Percentiles rank a stretch among this genome's conserved stretches.
Conservation (phyloP, 2,797 vertebrate species). For the Scyliorhinus canicula region DNA sequence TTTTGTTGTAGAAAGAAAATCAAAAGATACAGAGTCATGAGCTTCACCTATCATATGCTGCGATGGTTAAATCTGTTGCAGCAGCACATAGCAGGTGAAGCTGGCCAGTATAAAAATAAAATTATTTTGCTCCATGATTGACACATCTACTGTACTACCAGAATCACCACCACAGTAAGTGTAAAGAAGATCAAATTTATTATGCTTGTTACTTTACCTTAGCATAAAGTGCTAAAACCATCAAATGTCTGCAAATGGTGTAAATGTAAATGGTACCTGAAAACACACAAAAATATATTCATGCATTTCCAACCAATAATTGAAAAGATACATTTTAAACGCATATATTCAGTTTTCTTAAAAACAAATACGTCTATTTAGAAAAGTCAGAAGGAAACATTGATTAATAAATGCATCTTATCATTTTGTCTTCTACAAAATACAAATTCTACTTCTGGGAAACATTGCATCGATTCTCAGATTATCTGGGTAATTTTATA, state of each 20-base stretch:
- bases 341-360: background rate
- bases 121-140: background rate
- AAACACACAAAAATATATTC: conserved; percentile 41
- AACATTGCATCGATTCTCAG: background rate
- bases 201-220: conserved; percentile 63
- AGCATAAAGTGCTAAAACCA: conserved; percentile 68
- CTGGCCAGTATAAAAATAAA: background rate
- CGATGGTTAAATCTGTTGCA: background rate
- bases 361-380: background rate
- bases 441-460: background rate
- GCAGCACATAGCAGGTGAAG: background rate
- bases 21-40: background rate
- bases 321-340: background rate
- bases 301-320: background rate
- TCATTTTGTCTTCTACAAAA: background rate
- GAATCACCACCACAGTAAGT: background rate
- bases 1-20: background rate
- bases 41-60: background rate
- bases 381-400: background rate
- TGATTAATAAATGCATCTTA: background rate
- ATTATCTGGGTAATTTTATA: background rate
- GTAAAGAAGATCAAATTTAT: background rate
- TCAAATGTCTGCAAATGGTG: conserved; percentile 81
- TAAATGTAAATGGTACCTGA: conserved; percentile 83
- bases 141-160: background rate